These are phyloP conservation scores for Psilopsiagon aymara DNA, from an alignment of 2,113 vertebrate species.

Conservation along the genomic window DNA sequence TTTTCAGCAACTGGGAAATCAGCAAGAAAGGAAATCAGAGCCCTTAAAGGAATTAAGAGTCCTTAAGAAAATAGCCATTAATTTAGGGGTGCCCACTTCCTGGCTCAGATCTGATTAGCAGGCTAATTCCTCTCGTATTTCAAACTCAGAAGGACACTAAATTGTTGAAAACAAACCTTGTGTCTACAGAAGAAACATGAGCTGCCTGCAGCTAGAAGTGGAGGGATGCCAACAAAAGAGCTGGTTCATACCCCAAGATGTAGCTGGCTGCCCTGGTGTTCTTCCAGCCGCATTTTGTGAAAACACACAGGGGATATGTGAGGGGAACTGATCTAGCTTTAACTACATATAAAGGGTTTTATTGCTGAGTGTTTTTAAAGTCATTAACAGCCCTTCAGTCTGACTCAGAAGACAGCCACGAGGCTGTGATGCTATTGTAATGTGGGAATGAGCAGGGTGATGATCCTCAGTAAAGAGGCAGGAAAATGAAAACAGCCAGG, in stretches of 20 bases:
- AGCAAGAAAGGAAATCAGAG: conserved; percentile 5
- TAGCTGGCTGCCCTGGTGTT: neutral
- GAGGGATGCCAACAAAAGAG: neutral
- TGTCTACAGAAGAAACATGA: neutral
- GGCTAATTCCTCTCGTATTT: neutral
- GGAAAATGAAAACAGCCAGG: neutral
- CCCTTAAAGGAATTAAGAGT: conserved; percentile 18
- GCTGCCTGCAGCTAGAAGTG: neutral
- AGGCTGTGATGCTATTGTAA: neutral
- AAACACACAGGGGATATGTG: neutral
- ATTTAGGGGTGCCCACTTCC: neutral
- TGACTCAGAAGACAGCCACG: neutral
- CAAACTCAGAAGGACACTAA: neutral
- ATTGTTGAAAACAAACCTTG: conserved; percentile 20
- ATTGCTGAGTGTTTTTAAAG: neutral
- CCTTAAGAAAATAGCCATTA: conserved; percentile 40
- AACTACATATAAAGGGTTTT: accelerated
- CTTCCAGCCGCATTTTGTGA: neutral
- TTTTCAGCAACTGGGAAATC: conserved; percentile 9
- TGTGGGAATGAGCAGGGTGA: neutral
- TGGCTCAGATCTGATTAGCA: conserved; percentile 2
- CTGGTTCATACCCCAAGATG: neutral
- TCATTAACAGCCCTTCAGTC: neutral
- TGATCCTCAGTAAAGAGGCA: neutral
- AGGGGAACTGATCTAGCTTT: neutral